Evolutionary conservation across 2,113 vertebrate species (phyloP).

Genomic region (Cyanistes caeruleus): DNA sequence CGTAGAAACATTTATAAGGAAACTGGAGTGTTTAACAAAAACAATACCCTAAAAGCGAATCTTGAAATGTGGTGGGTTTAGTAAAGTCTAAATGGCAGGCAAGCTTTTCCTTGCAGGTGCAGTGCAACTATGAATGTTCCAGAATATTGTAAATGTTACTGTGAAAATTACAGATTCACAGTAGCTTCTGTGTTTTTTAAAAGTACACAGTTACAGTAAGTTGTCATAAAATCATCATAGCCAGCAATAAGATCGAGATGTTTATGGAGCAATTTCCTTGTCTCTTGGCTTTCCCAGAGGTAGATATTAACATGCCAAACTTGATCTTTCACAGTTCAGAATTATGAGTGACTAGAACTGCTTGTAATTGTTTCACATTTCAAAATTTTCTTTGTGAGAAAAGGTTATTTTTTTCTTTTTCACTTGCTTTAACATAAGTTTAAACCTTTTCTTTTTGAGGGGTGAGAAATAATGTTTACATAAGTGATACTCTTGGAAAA

Average conservation of each 20-base stretch:
- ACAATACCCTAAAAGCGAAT: neutral
- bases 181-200: neutral
- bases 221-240: constrained; percentile 6
- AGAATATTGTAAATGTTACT: neutral
- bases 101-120: neutral
- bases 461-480: neutral
- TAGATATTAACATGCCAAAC: neutral
- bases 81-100: neutral
- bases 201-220: neutral
- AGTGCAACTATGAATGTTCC: neutral
- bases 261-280: constrained; percentile 26
- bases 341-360: neutral
- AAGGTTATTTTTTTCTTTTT: neutral
- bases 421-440: neutral
- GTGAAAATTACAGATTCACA: neutral
- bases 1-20: neutral
- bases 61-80: neutral
- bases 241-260: neutral
- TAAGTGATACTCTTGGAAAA: neutral
- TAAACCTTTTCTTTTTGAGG: neutral
- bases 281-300: constrained; percentile 36
- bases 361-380: neutral
- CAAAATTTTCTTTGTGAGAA: neutral
- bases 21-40: neutral
- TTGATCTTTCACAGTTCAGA: neutral